These are phyloP conservation scores for Tenebrosternarchus preto DNA, from an alignment of 2,113 vertebrate genomes.

Conservation along the genomic window DNA sequence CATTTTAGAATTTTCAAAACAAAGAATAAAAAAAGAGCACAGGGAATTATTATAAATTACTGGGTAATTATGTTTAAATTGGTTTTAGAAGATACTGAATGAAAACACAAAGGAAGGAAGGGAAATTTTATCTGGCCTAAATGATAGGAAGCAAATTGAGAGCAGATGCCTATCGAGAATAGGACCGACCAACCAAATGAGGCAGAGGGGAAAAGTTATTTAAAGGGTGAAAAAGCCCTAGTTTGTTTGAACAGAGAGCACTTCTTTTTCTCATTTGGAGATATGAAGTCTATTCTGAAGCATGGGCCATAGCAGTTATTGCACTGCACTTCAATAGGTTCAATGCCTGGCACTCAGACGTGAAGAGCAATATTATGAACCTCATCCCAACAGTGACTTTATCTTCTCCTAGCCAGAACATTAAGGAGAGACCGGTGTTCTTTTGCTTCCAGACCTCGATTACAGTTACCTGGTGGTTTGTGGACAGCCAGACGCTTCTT, in stretches of 20 bases:
- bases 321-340: conserved; percentile 22
- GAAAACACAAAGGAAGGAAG: conserved; percentile 42
- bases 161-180: conserved; percentile 11
- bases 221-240: neutral
- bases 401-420: neutral
- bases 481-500: neutral
- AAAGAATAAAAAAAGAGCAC: conserved; percentile 13
- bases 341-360: conserved; percentile 10
- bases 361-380: conserved; percentile 21
- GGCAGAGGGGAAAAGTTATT: conserved; percentile 1
- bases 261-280: conserved; percentile 34
- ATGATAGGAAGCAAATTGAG: conserved; percentile 3
- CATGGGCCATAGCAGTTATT: conserved; percentile 23
- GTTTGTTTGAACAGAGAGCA: neutral
- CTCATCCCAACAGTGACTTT: conserved; percentile 11
- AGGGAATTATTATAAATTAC: conserved; percentile 25
- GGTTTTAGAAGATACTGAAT: conserved; percentile 33
- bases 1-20: conserved; percentile 13
- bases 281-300: conserved; percentile 22
- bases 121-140: conserved; percentile 15
- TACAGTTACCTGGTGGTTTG: neutral
- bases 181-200: neutral
- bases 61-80: conserved; percentile 41
- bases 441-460: neutral
- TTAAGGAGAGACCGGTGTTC: neutral